Evolutionary conservation across 2,888 invertebrate species (phyloP), one percentile per base, ranked within the genome.

Genomic region (Sipha maydis): DNA sequence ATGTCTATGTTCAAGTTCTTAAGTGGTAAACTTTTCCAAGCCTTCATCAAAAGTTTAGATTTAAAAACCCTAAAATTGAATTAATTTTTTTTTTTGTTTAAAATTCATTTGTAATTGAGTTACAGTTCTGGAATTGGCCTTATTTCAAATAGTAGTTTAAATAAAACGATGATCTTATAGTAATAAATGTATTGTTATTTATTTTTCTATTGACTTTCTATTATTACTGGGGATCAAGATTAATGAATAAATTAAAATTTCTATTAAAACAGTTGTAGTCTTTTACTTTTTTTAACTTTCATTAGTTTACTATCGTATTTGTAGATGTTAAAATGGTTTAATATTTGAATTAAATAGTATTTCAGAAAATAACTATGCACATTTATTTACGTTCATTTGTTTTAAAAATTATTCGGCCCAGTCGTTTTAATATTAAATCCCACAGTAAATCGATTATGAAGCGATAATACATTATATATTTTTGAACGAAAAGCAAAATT

Each of bases 21-120:
- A 85, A 85, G 85, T 77, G 85, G 85, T 77, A 85, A 77, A 77
- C 85, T 85, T 85, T 84, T 77, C 85, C 76, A 67, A 85, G 67
- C 85, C 76, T 85, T 17, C 8, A 11, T 85, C 77, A 77, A 85
- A 77, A 76, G 85, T 85, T 85, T 85, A 77, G 41, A 77, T 77
- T 85, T 85, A 77, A 77, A 76, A 85, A 48, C 25, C 67, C 25
- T 77, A 48, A 67, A 85, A 85, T 85, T 77, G 41, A 85, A 77
- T 77, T 85, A 77, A 76, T 67, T 76, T 67, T 73, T 83, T 73
- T 76, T 83, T 73, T 76, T n/a, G 31, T 56, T 38, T 61, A 19
- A 11, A 61, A 76, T 84, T 61, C 61, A 38, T 76, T 61, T 84
- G 61, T 84, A 76, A 84, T 76, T 76, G 61, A 76, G 75, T 84